Evolutionary conservation across 2,888 invertebrate species (phyloP).

Genomic region (Plebejus argus): DNA sequence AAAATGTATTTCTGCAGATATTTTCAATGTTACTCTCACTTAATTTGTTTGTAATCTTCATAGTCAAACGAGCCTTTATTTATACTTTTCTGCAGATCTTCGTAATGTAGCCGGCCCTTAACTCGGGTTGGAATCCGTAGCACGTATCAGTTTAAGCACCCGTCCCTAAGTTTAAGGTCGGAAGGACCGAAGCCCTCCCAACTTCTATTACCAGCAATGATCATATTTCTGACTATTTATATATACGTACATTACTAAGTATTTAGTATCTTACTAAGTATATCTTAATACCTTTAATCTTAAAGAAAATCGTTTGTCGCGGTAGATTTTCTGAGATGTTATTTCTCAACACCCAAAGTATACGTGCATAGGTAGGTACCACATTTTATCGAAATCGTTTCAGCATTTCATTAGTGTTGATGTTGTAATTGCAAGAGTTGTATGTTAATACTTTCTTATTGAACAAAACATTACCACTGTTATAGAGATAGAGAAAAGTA

Average conservation of each 20-base stretch:
- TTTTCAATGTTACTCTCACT: too few species aligned
- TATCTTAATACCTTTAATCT: too few species aligned
- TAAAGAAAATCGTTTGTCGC: too few species aligned
- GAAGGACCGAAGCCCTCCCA: constrained; percentile 37
- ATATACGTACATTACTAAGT: background rate
- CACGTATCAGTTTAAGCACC: constrained; percentile 46
- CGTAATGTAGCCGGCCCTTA: background rate
- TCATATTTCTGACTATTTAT: constrained; percentile 34
- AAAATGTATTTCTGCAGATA: background rate
- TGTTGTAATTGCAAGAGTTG: background rate
- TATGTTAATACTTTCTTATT: background rate
- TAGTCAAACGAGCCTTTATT: too few species aligned
- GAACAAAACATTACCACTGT: background rate
- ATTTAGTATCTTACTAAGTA: background rate
- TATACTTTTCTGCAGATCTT: background rate
- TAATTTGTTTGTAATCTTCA: too few species aligned
- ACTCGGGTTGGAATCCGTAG: constrained; percentile 48
- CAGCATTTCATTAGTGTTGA: background rate
- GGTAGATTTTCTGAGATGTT: too few species aligned
- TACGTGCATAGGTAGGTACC: background rate
- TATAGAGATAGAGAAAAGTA: too few species aligned
- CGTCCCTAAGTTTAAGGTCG: constrained; percentile 51
- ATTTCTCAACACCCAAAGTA: too few species aligned
- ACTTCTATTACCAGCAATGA: constrained; percentile 17
- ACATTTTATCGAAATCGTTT: background rate